Base-by-base conservation (phyloP, 2,797 vertebrate genomes). In the Epinephelus coioides region DNA sequence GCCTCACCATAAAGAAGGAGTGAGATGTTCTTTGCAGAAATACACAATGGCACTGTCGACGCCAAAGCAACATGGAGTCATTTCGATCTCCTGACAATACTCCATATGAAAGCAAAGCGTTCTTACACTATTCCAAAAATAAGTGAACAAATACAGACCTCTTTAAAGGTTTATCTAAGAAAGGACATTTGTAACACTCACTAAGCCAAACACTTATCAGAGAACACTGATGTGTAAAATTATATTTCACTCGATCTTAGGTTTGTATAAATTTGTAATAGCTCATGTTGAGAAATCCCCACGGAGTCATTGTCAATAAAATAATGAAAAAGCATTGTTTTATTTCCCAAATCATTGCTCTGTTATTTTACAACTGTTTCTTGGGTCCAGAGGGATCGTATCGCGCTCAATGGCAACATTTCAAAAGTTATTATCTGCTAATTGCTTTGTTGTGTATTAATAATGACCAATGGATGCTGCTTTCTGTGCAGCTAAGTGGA, bases 401-500 rank as follows among this genome's bases (percentile, higher is more conserved):
- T n/a, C 17, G 57, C 59, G 25, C 64, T 81, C 44, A 56, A 40
- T 73, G 25, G 25, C 47, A 69, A 62, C 55, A 59, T 59, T 78
- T 53, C 47, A 47, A 5, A 73, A 57, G 54, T 68, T 70, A 56
- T 46, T 74, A 61, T 85, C 65, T 75, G 21, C 62, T 77, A 86
- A 77, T 84, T 83, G 57, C 60, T 74, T 71, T 82, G 72, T 51
- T 50, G 19, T 76, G 49, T 70, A 59, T 76, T 78, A 56, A 61
- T 69, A 27, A 54, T 61, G 63, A 68, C 57, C 44, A 82, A 62
- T 66, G 44, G 69, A 67, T 74, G 78, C 60, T 60, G 64, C 63
- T 64, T 64, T 71, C 54, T 73, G 59, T 79, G 70, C 46, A 73
- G 49, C 54, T 65, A 75, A 79, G 23, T 69, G 18, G 68, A 86